Percentiles rank a stretch among this genome's conserved stretches.
phyloP scores from a whole-genome alignment of 2,113 vertebrate species.

The Lathamus discolor region DNA sequence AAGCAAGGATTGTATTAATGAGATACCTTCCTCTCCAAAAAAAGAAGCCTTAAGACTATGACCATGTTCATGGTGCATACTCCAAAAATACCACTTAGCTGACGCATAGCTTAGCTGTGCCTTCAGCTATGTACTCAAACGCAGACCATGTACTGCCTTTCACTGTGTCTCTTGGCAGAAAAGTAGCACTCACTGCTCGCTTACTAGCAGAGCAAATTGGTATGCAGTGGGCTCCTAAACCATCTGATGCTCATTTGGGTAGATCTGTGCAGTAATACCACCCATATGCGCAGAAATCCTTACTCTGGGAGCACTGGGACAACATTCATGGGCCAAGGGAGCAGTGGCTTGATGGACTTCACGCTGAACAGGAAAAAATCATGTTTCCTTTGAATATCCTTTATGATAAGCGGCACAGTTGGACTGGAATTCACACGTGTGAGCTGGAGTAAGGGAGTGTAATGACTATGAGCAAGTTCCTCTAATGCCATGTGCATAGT shows the following conservation, averaged over 20 bases:
- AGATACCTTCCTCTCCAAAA: neutral
- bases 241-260: neutral
- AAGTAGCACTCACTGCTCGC: neutral
- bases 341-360: neutral
- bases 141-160: neutral
- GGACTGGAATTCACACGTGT: neutral
- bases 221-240: neutral
- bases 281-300: neutral
- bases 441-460: neutral
- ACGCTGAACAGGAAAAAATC: neutral
- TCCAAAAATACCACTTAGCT: neutral
- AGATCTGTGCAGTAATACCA: neutral
- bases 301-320: neutral
- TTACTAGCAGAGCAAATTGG: neutral
- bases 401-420: neutral
- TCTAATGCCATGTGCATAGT: neutral
- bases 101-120: neutral
- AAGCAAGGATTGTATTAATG: neutral
- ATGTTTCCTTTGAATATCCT: neutral
- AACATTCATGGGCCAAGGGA: too few species aligned
- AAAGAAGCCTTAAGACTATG: neutral
- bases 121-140: neutral
- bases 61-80: accelerated
- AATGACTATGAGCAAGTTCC: neutral
- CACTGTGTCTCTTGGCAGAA: neutral